Percentiles rank a stretch among this genome's conserved stretches.
These are phyloP conservation scores for Drosophila stalkeri DNA, from an alignment of 2,888 invertebrate species.

Conservation along the genomic window DNA sequence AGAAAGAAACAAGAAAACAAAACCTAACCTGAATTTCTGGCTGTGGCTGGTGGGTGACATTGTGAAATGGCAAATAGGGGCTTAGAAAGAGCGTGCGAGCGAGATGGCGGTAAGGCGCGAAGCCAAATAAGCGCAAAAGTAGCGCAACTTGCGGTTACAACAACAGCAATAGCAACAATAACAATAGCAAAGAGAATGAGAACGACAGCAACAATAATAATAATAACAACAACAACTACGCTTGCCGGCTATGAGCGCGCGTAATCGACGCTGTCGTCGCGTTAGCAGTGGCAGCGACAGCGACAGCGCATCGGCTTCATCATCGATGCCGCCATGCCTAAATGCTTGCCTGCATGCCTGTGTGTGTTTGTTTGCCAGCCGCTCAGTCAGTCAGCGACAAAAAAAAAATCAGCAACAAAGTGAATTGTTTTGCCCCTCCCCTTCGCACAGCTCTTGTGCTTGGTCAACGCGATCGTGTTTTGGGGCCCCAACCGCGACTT, in stretches of 20 bases:
- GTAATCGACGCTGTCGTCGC: slow-evolving; percentile 57
- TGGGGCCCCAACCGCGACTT: slow-evolving; percentile 26
- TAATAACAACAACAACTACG: slow-evolving; percentile 22
- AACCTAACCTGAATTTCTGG: slow-evolving; percentile 66
- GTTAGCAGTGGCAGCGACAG: slow-evolving; percentile 6
- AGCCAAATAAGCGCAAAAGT: slow-evolving; percentile 79
- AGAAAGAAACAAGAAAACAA: slow-evolving; percentile 53
- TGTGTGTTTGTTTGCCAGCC: slow-evolving; percentile 1
- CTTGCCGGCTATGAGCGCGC: slow-evolving; percentile 66
- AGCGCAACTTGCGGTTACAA: slow-evolving; percentile 74
- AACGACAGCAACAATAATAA: slow-evolving; percentile 29
- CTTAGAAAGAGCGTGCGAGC: slow-evolving; percentile 24
- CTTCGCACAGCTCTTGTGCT: slow-evolving; percentile 9
- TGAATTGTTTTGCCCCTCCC: slow-evolving; percentile 27
- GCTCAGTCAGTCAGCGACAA: slow-evolving; percentile 9
- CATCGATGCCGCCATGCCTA: slow-evolving; percentile 17
- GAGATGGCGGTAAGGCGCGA: slow-evolving; percentile 46
- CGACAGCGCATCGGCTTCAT: slow-evolving; percentile 22
- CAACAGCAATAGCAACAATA: slow-evolving; percentile 23
- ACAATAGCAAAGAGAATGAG: slow-evolving; percentile 16
- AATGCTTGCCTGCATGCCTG: no score
- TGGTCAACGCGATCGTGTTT: slow-evolving; percentile 26
- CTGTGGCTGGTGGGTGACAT: slow-evolving; percentile 65
- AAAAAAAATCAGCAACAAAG: not conserved
- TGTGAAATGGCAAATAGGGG: slow-evolving; percentile 56